phyloP scores from a whole-genome alignment of 2,888 invertebrate species.

The Hydraecia micacea region DNA sequence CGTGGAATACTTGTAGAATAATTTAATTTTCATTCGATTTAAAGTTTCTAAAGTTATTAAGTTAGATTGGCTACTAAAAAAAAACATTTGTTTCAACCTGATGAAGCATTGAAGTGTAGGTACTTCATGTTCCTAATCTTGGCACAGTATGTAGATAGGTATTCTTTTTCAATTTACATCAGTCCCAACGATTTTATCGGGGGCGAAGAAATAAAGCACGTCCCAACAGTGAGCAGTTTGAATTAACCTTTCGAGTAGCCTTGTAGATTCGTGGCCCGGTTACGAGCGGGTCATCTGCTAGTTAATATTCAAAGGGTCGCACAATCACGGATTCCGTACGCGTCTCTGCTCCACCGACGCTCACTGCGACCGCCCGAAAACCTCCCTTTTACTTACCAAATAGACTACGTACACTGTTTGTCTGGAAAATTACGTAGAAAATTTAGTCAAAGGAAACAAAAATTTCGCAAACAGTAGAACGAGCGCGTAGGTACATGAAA shows the following conservation, averaged over 20 bases:
- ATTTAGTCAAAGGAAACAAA: constrained; percentile 61
- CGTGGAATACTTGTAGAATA: constrained; percentile 29
- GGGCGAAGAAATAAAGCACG: constrained; percentile 74
- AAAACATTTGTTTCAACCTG: not conserved
- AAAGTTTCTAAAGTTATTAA: constrained; percentile 22
- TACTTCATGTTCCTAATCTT: constrained; percentile 4
- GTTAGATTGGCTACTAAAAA: constrained; percentile 3
- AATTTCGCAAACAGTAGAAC: constrained; percentile 48
- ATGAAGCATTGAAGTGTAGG: not conserved
- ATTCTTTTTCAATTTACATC: constrained; percentile 71
- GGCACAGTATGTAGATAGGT: constrained; percentile 22
- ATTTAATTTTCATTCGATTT: constrained; percentile 19
- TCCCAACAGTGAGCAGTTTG: constrained; percentile 77
- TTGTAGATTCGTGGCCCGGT: constrained; percentile 82
- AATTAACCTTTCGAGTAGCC: constrained; percentile 83
- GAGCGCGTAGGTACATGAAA: constrained; percentile 57
- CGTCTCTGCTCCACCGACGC: constrained; percentile 79
- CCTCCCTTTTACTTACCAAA: constrained; percentile 78
- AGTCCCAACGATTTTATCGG: constrained; percentile 68
- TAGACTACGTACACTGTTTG: constrained; percentile 72
- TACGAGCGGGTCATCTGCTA: constrained; percentile 86
- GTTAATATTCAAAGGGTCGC: constrained; percentile 89
- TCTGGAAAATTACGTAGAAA: constrained; percentile 62
- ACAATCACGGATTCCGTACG: constrained; percentile 86
- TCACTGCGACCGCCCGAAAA: constrained; percentile 73